Conservation (phyloP, 2,888 invertebrate species). For the Agrilus mali region DNA sequence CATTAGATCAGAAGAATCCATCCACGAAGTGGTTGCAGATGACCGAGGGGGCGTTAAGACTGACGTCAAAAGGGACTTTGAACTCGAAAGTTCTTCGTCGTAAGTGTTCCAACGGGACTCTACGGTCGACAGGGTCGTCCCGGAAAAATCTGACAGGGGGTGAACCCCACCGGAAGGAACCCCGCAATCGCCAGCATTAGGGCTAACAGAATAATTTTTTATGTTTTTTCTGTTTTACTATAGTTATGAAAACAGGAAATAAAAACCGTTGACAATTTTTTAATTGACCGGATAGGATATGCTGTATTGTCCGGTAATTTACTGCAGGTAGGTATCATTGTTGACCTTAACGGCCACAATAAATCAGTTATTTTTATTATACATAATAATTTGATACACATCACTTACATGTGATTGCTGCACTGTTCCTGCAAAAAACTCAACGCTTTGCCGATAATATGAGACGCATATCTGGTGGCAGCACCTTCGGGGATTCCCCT, state of each 20-base stretch:
- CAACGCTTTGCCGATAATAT: constrained; percentile 44
- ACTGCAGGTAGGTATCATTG: too few species aligned
- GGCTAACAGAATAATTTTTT: constrained; percentile 26
- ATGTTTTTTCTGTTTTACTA: background rate
- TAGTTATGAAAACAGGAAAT: too few species aligned
- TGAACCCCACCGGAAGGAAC: constrained; percentile 15
- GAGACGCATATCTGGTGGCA: constrained; percentile 40
- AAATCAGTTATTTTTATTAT: background rate
- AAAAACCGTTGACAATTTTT: too few species aligned
- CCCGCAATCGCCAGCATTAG: constrained; percentile 39
- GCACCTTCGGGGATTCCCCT: constrained; percentile 33
- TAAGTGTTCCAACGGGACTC: constrained; percentile 28
- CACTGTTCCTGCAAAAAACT: constrained; percentile 47
- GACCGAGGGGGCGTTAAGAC: constrained; percentile 17
- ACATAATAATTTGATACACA: background rate
- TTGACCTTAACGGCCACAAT: background rate
- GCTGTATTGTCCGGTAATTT: too few species aligned
- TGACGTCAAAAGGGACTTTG: constrained; percentile 18
- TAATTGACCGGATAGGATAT: too few species aligned
- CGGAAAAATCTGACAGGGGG: constrained; percentile 14
- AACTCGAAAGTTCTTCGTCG: constrained; percentile 13
- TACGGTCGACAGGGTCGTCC: constrained; percentile 28
- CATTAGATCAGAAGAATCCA: constrained; percentile 13
- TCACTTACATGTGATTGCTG: constrained; percentile 42
- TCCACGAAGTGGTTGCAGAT: constrained; percentile 20